Evolutionary conservation across 2,888 invertebrate species (phyloP).

Genomic region (Acrobasis suavella): DNA sequence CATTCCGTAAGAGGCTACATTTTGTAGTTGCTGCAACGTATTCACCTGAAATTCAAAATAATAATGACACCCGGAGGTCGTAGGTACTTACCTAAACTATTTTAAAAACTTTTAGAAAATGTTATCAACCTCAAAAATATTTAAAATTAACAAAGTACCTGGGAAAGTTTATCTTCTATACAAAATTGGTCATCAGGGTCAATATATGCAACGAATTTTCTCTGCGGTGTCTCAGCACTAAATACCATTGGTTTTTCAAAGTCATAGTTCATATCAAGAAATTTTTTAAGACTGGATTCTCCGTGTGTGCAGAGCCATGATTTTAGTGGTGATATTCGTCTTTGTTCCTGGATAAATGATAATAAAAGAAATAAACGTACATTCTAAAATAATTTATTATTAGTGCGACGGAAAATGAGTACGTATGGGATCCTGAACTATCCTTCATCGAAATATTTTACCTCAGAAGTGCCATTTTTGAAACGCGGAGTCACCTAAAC

Average conservation of each 20-base stretch:
- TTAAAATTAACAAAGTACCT: conserved; percentile 78
- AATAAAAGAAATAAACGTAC: no score
- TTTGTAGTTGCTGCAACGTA: conserved; percentile 95
- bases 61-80: no score
- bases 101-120: no score
- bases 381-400: no score
- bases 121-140: no score
- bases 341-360: conserved; percentile 80
- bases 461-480: no score
- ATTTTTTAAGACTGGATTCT: conserved; percentile 90
- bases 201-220: conserved; percentile 96
- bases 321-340: conserved; percentile 92
- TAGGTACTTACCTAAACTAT: not conserved
- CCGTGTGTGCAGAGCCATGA: conserved; percentile 96
- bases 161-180: conserved; percentile 95
- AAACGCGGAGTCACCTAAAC: no score
- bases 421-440: no score
- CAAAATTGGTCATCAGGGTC: conserved; percentile 95
- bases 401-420: no score
- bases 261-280: conserved; percentile 86
- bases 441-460: no score
- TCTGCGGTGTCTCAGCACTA: conserved; percentile 92
- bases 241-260: conserved; percentile 90
- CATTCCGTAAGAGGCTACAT: conserved; percentile 96
- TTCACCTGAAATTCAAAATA: conserved; percentile 83